These are phyloP conservation scores for Leptinotarsa haldemani DNA, from an alignment of 2,888 invertebrate genomes.

Conservation along the genomic window DNA sequence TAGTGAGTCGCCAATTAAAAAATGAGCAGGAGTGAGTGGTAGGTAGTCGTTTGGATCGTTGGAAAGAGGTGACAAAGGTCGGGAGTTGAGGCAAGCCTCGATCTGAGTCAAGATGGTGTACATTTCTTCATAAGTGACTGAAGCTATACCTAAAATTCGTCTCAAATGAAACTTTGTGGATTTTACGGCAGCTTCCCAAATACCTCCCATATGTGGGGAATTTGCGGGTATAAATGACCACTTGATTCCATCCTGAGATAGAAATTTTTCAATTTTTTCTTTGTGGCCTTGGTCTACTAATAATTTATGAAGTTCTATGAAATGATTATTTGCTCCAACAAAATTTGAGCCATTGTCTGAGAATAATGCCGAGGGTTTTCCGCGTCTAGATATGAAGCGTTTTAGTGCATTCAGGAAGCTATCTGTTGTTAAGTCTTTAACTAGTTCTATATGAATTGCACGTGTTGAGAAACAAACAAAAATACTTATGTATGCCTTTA, in stretches of 20 bases:
- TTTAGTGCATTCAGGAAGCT: constrained; percentile 25
- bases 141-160: constrained; percentile 42
- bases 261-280: constrained; percentile 13
- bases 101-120: constrained; percentile 45
- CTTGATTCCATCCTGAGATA: constrained; percentile 8
- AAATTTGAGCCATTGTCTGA: constrained; percentile 22
- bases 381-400: constrained; percentile 24
- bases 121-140: constrained; percentile 55
- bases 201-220: constrained; percentile 54
- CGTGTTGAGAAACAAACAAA: constrained; percentile 27
- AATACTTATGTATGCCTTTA: constrained; percentile 14
- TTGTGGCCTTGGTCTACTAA: constrained; percentile 10
- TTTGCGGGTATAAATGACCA: constrained; percentile 50
- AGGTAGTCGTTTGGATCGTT: constrained; percentile 50
- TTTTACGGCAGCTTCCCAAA: constrained; percentile 57
- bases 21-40: constrained; percentile 47
- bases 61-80: constrained; percentile 52
- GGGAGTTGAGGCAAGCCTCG: constrained; percentile 44
- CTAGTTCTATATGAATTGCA: constrained; percentile 22
- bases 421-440: constrained; percentile 21
- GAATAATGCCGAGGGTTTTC: constrained; percentile 26
- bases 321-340: constrained; percentile 30
- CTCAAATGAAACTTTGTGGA: constrained; percentile 52
- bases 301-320: constrained; percentile 16
- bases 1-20: constrained; percentile 29